phyloP scores from a whole-genome alignment of 2,888 invertebrate genomes.

The Xestia ashworthii region DNA sequence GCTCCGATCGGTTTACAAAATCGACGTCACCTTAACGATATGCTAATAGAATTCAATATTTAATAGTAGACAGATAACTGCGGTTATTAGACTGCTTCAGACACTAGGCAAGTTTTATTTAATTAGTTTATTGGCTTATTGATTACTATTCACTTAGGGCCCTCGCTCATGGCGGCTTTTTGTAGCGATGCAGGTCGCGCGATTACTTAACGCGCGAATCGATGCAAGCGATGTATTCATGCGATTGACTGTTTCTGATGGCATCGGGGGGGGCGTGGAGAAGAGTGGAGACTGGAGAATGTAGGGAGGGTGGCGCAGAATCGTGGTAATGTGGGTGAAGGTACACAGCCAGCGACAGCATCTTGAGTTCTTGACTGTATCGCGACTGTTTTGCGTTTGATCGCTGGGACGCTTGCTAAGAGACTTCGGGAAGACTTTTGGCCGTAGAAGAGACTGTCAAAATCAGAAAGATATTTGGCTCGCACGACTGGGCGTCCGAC shows the following conservation, averaged over 20 bases:
- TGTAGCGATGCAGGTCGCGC: neutral
- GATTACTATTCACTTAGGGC: slow-evolving; percentile 39
- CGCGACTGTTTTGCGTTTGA: neutral
- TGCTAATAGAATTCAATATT: slow-evolving; percentile 52
- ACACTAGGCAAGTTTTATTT: slow-evolving; percentile 50
- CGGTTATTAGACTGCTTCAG: slow-evolving; percentile 36
- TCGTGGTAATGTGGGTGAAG: neutral
- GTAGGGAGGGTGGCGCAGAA: neutral
- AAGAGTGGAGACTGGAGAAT: neutral
- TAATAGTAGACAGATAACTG: slow-evolving; percentile 43
- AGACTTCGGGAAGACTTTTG: neutral
- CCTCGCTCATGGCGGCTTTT: neutral
- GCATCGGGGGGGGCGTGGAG: neutral
- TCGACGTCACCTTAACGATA: slow-evolving; percentile 45
- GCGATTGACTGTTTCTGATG: neutral
- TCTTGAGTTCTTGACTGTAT: neutral
- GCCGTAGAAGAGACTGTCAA: neutral
- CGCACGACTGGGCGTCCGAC: neutral
- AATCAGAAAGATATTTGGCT: neutral
- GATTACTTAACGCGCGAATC: neutral
- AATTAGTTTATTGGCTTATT: slow-evolving; percentile 58
- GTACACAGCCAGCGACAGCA: neutral
- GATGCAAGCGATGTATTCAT: neutral
- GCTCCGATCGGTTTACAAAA: slow-evolving; percentile 51
- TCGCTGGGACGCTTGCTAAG: neutral